Base-by-base conservation (phyloP, 2,797 vertebrate genomes). In the Tenualosa thibaudeaui region DNA sequence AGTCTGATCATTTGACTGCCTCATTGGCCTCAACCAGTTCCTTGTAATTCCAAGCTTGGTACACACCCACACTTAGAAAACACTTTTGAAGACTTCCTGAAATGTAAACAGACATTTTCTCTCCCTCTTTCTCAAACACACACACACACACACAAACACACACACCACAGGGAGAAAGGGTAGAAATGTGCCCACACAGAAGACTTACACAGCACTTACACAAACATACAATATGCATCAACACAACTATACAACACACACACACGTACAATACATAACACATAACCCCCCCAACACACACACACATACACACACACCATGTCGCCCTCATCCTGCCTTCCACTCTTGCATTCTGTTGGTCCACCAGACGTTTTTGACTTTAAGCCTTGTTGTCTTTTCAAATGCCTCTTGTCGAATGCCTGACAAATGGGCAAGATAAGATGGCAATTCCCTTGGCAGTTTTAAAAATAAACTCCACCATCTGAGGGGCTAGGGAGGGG, bases 341-440 rank as follows among this genome's bases (percentile, higher is more conserved):
- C 26, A 31, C 62, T 13, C 10, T 0, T 13, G 8, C 40, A 46
- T 22, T 78, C 19, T 46, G 17, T 43, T 17, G 37, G 37, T 82
- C 82, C 65, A 88, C 88, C 93, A 93, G 92, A 90, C 90, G 90
- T 88, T 93, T 85, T 88, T 93, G 93, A 93, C 88, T 85, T 87
- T 91, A 92, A 94, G 94, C 94, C 90, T 94, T 92, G 93, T 95
- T 94, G 93, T 94, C 92, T 93, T 94, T 95, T 95, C 90, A 95
- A 94, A 95, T 93, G 92, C 90, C 92, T 92, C 71, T 78, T 78
- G 92, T 95, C 89, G 81, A 88, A 46, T 91, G 92, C 92, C 91
- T 93, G 94, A 95, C 94, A 94, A 95, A 94, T 92, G 92, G 91
- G 91, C 90, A 90, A 94, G 94, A 95, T 95, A 95, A 95, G 94